Conservation (phyloP, 2,797 vertebrate genomes). For the Pseudopleuronectes americanus region DNA sequence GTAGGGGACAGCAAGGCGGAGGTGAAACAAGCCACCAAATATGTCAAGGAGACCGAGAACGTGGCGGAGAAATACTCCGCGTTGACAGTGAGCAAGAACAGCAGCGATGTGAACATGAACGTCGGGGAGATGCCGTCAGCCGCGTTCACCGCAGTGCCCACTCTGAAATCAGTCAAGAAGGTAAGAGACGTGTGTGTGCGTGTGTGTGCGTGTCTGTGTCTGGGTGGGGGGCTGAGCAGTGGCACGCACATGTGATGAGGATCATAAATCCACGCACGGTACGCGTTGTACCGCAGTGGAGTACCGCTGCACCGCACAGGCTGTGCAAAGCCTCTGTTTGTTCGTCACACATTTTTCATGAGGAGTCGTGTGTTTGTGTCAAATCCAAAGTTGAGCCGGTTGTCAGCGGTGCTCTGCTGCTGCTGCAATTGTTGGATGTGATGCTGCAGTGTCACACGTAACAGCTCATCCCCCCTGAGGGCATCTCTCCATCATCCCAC, state of each 20-base stretch:
- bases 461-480: background rate
- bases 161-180: conserved; percentile 87
- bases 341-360: background rate
- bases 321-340: background rate
- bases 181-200: conserved; percentile 71
- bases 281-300: conserved; percentile 43
- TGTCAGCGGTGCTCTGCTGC: too few species aligned
- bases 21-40: conserved; percentile 87
- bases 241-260: conserved; percentile 32
- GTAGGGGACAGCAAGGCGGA: conserved; percentile 81
- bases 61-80: conserved; percentile 88
- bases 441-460: conserved; percentile 36
- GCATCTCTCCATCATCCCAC: conserved; percentile 24
- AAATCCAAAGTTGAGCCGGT: background rate
- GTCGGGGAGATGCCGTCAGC: conserved; percentile 83
- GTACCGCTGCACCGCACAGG: background rate
- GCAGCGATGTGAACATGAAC: conserved; percentile 84
- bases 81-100: conserved; percentile 85
- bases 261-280: conserved; percentile 3
- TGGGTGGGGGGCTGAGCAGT: background rate
- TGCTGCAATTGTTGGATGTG: background rate
- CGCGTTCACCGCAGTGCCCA: conserved; percentile 85
- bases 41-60: conserved; percentile 89
- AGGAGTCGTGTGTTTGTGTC: background rate
- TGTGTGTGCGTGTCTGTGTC: background rate